Base-by-base conservation (phyloP, 1,140 invertebrate genomes). In the Procambarus clarkii region DNA sequence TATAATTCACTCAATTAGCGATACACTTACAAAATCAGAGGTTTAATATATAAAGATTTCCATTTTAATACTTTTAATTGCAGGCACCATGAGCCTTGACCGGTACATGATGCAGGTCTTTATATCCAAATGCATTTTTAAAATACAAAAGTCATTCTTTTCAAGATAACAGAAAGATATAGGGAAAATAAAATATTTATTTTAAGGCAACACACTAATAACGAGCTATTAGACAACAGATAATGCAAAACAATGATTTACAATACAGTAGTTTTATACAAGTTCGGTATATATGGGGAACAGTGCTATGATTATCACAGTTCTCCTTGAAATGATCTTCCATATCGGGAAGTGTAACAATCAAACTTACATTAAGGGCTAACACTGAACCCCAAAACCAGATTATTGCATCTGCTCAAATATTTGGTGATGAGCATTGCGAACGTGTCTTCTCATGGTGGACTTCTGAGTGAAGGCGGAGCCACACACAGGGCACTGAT, bases 391-490 rank as follows among this genome's bases (percentile, higher is more conserved):
- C 58, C 8, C 60, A 24, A 80, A 88, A 46, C 45, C 45, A 86
- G 46, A 64, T 71, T 78, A 18, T 64, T 15, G 18, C 71, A 84
- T 91, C 50, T 84, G 76, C 45, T 91, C 88, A 84, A 85, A 91
- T 64, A 91, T 85, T n/a, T 79, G 88, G n/a, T 78, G 88, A 76
- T 91, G 90, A 44, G 90, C 78, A 82, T 86, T 94, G 94, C 95
- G 94, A 94, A 95, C 94, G 94, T 95, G 94, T 94, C 96, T 95
- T 94, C 97, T 94, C 95, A 97, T 96, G 94, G 97, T 97, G 80
- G 96, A 96, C 93, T 97, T 97, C 93, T 97, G 97, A 77, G 96
- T 96, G 94, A 97, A 97, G 8, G 96, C 96, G 94, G 97, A 97
- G 92, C 96, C 96, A 94, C 97, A 97, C 93, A 96, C 96, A 1